phyloP scores from a whole-genome alignment of 2,113 vertebrate genomes.

The Oryzias curvinotus region DNA sequence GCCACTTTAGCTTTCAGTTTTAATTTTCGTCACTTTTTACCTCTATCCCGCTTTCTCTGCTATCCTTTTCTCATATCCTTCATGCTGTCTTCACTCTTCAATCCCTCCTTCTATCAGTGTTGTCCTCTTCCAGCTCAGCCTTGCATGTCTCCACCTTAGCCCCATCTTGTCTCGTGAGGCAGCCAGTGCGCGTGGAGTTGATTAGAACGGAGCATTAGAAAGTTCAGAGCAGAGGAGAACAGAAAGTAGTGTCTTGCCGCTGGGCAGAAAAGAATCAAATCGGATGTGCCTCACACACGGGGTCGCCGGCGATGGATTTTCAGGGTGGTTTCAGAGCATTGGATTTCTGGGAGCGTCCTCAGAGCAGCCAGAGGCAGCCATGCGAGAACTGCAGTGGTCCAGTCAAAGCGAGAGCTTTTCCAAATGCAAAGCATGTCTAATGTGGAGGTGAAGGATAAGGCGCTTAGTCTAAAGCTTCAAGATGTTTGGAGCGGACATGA shows the following conservation, averaged over 20 bases:
- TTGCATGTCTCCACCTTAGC: constrained; percentile 40
- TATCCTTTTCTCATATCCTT: constrained; percentile 16
- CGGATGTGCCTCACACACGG: constrained; percentile 51
- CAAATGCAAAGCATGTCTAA: constrained; percentile 62
- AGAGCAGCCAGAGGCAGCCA: constrained; percentile 64
- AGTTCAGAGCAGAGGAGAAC: constrained; percentile 55
- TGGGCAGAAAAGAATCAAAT: constrained; percentile 59
- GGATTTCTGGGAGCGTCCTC: constrained; percentile 65
- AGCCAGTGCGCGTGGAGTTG: constrained; percentile 51
- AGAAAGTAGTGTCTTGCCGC: constrained; percentile 48
- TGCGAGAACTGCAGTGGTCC: constrained; percentile 65
- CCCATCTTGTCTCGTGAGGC: constrained; percentile 53
- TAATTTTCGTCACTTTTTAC: constrained; percentile 35
- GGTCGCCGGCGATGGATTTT: constrained; percentile 59
- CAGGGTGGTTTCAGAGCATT: constrained; percentile 65
- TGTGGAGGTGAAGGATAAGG: constrained; percentile 40
- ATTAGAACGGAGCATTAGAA: constrained; percentile 66
- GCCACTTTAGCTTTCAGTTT: constrained; percentile 36
- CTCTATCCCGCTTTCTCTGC: constrained; percentile 33
- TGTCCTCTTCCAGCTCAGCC: constrained; percentile 28
- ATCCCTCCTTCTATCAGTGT: constrained; percentile 1
- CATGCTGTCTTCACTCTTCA: constrained; percentile 15
- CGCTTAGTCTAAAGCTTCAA: constrained; percentile 44
- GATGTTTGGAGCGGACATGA: constrained; percentile 33
- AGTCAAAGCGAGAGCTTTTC: constrained; percentile 61